These are phyloP conservation scores for Rhodeus uyekii DNA, from an alignment of 2,797 vertebrate species.

Conservation along the genomic window DNA sequence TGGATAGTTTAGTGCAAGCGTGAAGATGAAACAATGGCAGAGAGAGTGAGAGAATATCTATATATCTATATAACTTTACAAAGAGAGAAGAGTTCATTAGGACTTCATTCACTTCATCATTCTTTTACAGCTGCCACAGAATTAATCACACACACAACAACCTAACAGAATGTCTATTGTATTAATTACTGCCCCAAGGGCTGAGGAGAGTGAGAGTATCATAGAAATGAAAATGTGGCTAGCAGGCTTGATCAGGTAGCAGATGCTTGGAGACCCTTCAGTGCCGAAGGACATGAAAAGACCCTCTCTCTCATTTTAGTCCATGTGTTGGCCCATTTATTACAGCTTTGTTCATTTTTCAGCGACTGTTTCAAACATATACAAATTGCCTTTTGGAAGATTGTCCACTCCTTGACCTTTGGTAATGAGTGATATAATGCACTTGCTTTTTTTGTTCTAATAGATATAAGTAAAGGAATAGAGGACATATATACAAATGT, in stretches of 20 bases:
- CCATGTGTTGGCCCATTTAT: constrained; percentile 24
- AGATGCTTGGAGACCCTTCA: constrained; percentile 53
- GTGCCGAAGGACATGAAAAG: constrained; percentile 23
- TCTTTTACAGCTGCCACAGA: constrained; percentile 48
- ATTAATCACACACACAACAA: constrained; percentile 40
- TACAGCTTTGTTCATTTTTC: constrained; percentile 38
- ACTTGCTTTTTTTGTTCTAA: not conserved
- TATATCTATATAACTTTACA: constrained; percentile 33
- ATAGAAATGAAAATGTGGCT: constrained; percentile 35
- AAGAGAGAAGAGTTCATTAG: constrained; percentile 48
- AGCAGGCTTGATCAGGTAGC: constrained; percentile 38
- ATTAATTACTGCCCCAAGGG: constrained; percentile 50
- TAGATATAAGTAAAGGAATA: constrained; percentile 27
- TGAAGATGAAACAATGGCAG: constrained; percentile 39
- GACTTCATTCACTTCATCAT: no score
- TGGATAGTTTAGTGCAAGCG: constrained; percentile 9
- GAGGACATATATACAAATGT: not conserved
- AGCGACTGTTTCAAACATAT: constrained; percentile 35
- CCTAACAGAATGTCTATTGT: constrained; percentile 52
- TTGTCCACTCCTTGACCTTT: constrained; percentile 28
- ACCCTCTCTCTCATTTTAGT: constrained; percentile 18
- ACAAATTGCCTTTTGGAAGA: constrained; percentile 46
- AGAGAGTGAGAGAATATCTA: constrained; percentile 17
- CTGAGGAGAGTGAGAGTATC: constrained; percentile 16
- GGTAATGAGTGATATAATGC: constrained; percentile 33